Base-by-base conservation (phyloP, 2,797 vertebrate species). In the Psittacula echo region DNA sequence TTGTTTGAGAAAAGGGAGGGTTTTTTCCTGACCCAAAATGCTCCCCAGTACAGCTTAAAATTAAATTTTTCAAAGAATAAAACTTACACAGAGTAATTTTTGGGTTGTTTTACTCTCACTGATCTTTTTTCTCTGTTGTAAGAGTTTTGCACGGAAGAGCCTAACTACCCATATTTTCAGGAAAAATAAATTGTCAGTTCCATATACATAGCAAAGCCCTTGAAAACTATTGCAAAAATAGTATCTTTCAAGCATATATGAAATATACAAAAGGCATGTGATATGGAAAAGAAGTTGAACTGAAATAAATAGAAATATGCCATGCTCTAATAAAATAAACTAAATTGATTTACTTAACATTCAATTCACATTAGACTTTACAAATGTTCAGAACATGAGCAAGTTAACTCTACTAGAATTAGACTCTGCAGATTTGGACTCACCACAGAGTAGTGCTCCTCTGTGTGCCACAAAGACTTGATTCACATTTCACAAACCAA, bases 271-370 rank as follows among this genome's bases (percentile, higher is more conserved):
- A 86, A 90, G 50, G 47, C 42, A 88, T 72, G 23, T 70, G 76
- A 85, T 82, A 10, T 88, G 73, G 61, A 61, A 93, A 89, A 94
- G 48, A 61, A 80, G 39, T 37, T 90, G 47, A 78, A 71, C 29
- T 87, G 41, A 90, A 76, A 80, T 80, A 89, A 93, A 74, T 61
- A 64, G 77, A 56, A 94, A 51, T 45, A 53, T 64, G 42, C 64
- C 72, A 37, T 7, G 32, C 10, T 90, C 32, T 91, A 27, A 84
- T 71, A 92, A 92, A 92, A 87, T 70, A 85, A 95, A 89, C n/a
- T 42, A 76, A 51, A 26, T 51, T 87, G 48, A 81, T 76, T 75
- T 76, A 64, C 30, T 83, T 85, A 83, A 64, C 42, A 60, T 92
- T 89, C 71, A 71, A 11, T 77, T 87, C 77, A 76, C 29, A 53